Percentiles rank a stretch among this genome's conserved stretches.
Conservation (phyloP, 2,797 vertebrate species). For the Tadarida brasiliensis region DNA sequence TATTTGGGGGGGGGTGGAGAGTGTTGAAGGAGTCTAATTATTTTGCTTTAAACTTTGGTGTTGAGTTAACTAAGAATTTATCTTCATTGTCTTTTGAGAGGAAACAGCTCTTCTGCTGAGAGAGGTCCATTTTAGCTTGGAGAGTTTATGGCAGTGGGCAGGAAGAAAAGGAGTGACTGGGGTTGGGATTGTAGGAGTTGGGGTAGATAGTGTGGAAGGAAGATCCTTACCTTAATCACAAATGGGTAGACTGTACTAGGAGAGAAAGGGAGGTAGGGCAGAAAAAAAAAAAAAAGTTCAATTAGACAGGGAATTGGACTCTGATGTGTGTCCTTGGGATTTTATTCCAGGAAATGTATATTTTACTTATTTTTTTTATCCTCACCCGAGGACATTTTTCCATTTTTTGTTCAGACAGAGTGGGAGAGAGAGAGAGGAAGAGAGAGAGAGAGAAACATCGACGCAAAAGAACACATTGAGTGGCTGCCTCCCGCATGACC, state of each 20-base stretch:
- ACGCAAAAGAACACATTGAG: no score
- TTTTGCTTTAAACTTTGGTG: neutral
- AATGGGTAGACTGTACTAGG: neutral
- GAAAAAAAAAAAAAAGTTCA: neutral
- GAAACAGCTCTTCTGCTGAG: neutral
- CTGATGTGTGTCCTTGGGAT: neutral
- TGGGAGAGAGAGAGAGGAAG: no score
- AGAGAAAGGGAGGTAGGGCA: neutral
- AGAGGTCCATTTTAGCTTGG: slow-evolving; percentile 22
- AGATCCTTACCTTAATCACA: neutral
- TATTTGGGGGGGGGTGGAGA: neutral
- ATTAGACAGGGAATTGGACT: neutral
- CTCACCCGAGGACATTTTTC: no score
- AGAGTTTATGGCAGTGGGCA: neutral
- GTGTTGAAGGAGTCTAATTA: neutral
- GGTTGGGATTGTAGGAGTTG: neutral
- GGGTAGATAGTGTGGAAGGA: neutral
- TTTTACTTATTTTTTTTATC: no score
- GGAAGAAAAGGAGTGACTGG: neutral
- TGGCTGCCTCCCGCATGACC: no score
- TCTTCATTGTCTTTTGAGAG: slow-evolving; percentile 1
- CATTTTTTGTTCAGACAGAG: no score
- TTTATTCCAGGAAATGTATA: slow-evolving; percentile 8
- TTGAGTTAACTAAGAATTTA: neutral
- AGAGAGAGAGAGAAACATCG: no score